Evolutionary conservation across 1,140 invertebrate species (phyloP), one percentile per base, ranked within the genome.

Genomic region (Thrips palmi): DNA sequence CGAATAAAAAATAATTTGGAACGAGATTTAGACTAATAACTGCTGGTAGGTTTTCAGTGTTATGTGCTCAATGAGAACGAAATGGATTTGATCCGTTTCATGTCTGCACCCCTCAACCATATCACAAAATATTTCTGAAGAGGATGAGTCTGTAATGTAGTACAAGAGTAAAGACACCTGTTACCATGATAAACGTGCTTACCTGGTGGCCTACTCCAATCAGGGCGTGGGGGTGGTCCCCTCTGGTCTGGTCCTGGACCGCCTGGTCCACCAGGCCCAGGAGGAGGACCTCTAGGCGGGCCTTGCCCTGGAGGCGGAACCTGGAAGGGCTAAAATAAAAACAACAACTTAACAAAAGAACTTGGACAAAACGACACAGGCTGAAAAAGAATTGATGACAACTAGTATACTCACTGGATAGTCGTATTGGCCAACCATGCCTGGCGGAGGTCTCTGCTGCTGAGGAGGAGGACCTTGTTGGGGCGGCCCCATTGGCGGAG

Each of bases 141-240:
- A 43, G 29, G 47, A 45, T 32, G 33, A 40, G 18, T 22, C 32
- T 33, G 4, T n/a, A n/a, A n/a, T n/a, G n/a, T n/a, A n/a, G n/a
- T n/a, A n/a, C n/a, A n/a, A n/a, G n/a, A n/a, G n/a, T n/a, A n/a
- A n/a, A n/a, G n/a, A n/a, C n/a, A n/a, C n/a, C n/a, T n/a, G n/a
- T n/a, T n/a, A n/a, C n/a, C n/a, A n/a, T n/a, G n/a, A n/a, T n/a
- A n/a, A n/a, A 41, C 22, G 5, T 29, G 50, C 41, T 44, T 42
- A 61, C 62, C 62, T 43, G 77, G 78, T 37, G 76, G 77, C 47
- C 75, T 58, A 51, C 74, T 79, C 78, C 78, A 82, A 49, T 83
- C 79, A 8, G 71, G 72, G n/a, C 64, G 57, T 15, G 68, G 70
- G 21, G 68, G 68, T 20, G 65, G 67, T 41, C 64, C 68, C 45